Evolutionary conservation across 2,797 vertebrate genomes (phyloP), one percentile per base, ranked within the genome.

Genomic region (Ceryle rudis): DNA sequence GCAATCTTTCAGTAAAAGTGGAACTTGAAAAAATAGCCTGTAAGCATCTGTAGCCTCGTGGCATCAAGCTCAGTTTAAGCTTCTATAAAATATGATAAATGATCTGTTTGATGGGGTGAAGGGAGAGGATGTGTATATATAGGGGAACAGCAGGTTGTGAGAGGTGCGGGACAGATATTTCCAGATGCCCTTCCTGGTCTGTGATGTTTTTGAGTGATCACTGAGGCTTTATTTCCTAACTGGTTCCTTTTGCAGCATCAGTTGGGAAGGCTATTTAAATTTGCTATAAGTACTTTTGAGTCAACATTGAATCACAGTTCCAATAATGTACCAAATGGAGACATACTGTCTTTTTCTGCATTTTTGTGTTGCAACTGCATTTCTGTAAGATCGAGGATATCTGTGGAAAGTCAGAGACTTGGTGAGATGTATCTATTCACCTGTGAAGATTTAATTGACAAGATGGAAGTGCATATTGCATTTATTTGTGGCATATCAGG

Each of bases 11-110:
- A 44, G 81, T 60, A 8, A 57, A 74, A 70, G 41, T 58, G 65
- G 62, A 87, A 86, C 62, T 95, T 94, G 22, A 69, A 81, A 74
- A 94, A 87, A 85, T 21, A 86, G 39, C 55, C 42, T 83, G 13
- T 18, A 61, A 86, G 20, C 62, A 44, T 94, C 58, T 35, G 51
- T 92, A 88, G 54, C 35, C 41, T 88, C 60, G 42, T 69, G 61
- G 55, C 37, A 85, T 82, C 35, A 51, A 41, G 83, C 71, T 80
- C 42, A 33, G 39, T 54, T 90, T 81, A 67, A 80, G 52, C 29
- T 54, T 73, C 18, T 81, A 4, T 78, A 62, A 79, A 64, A 67
- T 80, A 58, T 2, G 13, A n/a, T 39, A 47, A 84, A 51, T 66
- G 6, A 28, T 65, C 37, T 90, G 33, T 74, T 82, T 57, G 79